Percentiles rank a stretch among this genome's conserved stretches.
These are phyloP conservation scores for Perdita meconis DNA, from an alignment of 2,888 invertebrate species.

Conservation along the genomic window DNA sequence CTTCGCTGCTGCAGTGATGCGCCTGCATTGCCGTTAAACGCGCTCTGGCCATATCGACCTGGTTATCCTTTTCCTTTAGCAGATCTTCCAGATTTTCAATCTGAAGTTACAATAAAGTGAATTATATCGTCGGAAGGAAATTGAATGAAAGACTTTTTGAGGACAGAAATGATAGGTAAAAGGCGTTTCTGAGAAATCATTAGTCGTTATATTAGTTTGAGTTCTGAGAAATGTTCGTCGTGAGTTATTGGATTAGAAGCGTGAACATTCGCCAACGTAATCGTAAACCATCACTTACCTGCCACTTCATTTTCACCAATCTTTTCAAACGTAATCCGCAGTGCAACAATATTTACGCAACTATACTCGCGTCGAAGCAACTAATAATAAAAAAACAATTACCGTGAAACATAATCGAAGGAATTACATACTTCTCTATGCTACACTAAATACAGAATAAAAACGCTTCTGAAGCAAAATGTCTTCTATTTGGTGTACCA, in stretches of 20 bases:
- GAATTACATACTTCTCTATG: conserved; percentile 7
- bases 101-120: conserved; percentile 84
- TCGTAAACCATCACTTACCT: conserved; percentile 55
- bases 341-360: conserved; percentile 25
- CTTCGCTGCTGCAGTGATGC: conserved; percentile 96
- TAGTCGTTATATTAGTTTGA: background rate
- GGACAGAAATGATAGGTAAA: no score
- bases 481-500: background rate
- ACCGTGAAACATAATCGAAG: background rate
- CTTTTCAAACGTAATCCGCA: conserved; percentile 47
- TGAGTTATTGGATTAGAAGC: background rate
- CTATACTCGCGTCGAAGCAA: conserved; percentile 25
- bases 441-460: background rate
- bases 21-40: conserved; percentile 96
- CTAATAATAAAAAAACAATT: conserved; percentile 23
- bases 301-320: conserved; percentile 29
- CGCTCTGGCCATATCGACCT: conserved; percentile 97
- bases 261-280: background rate
- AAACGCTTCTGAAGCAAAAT: background rate
- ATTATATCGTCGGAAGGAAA: no score
- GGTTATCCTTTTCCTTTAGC: conserved; percentile 98
- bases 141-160: no score
- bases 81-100: conserved; percentile 99
- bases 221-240: background rate
- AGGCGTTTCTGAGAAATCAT: no score